Evolutionary conservation across 2,797 vertebrate species (phyloP), one percentile per base, ranked within the genome.

Genomic region (Phoeniculus purpureus): DNA sequence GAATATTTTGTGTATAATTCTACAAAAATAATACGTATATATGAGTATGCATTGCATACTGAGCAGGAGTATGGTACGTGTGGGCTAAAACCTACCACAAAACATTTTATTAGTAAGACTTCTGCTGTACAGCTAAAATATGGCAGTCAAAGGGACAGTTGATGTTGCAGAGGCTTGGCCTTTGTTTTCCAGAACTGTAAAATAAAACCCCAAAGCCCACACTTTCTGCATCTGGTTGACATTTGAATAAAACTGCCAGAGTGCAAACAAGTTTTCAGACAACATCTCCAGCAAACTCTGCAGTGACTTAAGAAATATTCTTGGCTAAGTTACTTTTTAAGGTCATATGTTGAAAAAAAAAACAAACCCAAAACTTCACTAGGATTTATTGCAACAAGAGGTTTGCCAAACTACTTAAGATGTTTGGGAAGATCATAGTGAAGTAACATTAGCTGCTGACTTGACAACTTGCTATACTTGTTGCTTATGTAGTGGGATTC

Each of bases 141-240:
- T 3, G 56, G 52, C 50, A 81, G 81, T 79, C 56, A 70, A 84
- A 87, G 78, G 62, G 66, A 88, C 56, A 91, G 85, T 90, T 88
- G 94, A 72, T 5, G 0, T 81, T 80, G 72, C 74, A 91, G 67
- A 81, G 27, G 45, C n/a, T 58, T 76, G 87, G 85, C 81, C 66
- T 92, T 81, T 81, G 40, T 54, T 95, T 92, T 93, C 71, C 54
- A 89, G 34, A 47, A 86, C 51, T 84, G 77, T 91, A 88, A 95
- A 94, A 76, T 66, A 86, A 91, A 96, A 58, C 14, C 60, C 27
- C 2, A 89, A 66, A 22, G 48, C 43, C 75, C 12, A 58, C 88
- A 93, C 70, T 94, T 88, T 72, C 88, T 88, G 94, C 96, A 97
- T 97, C 97, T 97, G 97, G 87, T 93, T 97, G 95, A 97, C 89